A percentile compares a stretch with the other conserved stretches of the same genome.
Conservation (phyloP, 1,140 invertebrate species). For the Drosophila baimaii region DNA sequence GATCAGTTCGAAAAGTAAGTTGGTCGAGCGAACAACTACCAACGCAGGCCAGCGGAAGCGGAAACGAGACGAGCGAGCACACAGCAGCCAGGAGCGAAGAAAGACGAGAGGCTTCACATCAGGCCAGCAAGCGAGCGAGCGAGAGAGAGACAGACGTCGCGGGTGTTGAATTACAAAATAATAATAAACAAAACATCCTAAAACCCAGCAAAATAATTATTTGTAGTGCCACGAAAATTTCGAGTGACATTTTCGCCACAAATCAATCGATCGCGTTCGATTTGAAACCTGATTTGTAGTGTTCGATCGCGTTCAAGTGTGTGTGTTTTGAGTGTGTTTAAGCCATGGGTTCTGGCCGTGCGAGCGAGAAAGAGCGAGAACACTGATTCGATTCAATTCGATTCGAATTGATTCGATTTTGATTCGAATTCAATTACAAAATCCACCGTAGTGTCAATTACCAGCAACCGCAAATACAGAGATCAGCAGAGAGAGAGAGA, state of each 20-base stretch:
- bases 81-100: slow-evolving; percentile 35
- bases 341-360: slow-evolving; percentile 53
- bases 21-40: slow-evolving; percentile 59
- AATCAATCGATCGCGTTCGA: slow-evolving; percentile 50
- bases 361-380: slow-evolving; percentile 40
- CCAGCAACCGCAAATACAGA: slow-evolving; percentile 33
- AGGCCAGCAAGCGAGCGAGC: background rate
- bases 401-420: slow-evolving; percentile 34
- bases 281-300: slow-evolving; percentile 62
- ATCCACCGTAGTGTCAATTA: slow-evolving; percentile 54
- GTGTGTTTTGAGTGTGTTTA: slow-evolving; percentile 42
- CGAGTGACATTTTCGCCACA: slow-evolving; percentile 53
- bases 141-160: slow-evolving; percentile 26
- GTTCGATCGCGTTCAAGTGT: slow-evolving; percentile 35
- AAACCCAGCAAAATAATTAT: slow-evolving; percentile 15
- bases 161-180: slow-evolving; percentile 44
- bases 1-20: slow-evolving; percentile 80
- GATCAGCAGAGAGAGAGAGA: slow-evolving; percentile 1
- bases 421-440: slow-evolving; percentile 47
- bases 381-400: slow-evolving; percentile 47
- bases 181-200: slow-evolving; percentile 16
- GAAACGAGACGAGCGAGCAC: slow-evolving; percentile 17
- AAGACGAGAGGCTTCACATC: slow-evolving; percentile 31
- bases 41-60: slow-evolving; percentile 21
- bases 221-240: slow-evolving; percentile 35